Evolutionary conservation across 2,888 invertebrate genomes (phyloP).

Genomic region (Falcaria lacertinaria): DNA sequence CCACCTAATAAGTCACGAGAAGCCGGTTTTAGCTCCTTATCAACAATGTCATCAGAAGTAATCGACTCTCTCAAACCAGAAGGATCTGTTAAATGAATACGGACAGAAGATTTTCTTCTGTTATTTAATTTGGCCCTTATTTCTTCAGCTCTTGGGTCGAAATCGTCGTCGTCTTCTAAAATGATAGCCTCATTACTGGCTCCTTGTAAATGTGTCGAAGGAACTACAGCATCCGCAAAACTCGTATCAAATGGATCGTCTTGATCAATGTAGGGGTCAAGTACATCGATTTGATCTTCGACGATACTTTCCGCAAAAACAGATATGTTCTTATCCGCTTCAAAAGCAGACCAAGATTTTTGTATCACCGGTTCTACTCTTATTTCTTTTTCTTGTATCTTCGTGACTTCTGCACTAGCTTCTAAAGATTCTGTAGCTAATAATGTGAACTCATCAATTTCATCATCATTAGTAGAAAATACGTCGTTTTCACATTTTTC

Average conservation of each 20-base stretch:
- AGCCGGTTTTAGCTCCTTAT: slow-evolving; percentile 57
- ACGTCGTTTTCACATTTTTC: slow-evolving; percentile 19
- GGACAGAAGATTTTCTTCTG: slow-evolving; percentile 72
- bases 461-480: slow-evolving; percentile 72
- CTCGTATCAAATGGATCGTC: slow-evolving; percentile 93
- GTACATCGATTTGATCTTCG: slow-evolving; percentile 67
- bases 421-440: slow-evolving; percentile 87
- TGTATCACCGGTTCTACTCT: slow-evolving; percentile 64
- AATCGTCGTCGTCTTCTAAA: slow-evolving; percentile 76
- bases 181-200: slow-evolving; percentile 59
- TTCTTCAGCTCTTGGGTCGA: slow-evolving; percentile 84
- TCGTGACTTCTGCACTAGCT: slow-evolving; percentile 74
- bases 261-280: slow-evolving; percentile 75
- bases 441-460: slow-evolving; percentile 88
- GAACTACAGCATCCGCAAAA: slow-evolving; percentile 88
- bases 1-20: slow-evolving; percentile 86
- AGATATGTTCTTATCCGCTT: slow-evolving; percentile 69
- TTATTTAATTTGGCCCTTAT: slow-evolving; percentile 56
- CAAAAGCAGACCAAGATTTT: slow-evolving; percentile 84
- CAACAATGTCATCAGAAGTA: slow-evolving; percentile 70
- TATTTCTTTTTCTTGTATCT: slow-evolving; percentile 63
- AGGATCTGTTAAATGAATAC: slow-evolving; percentile 83
- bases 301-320: slow-evolving; percentile 69
- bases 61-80: slow-evolving; percentile 80
- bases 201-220: slow-evolving; percentile 57